Conservation (phyloP, 2,797 vertebrate species). For the Schizopygopsis malacanthus region DNA sequence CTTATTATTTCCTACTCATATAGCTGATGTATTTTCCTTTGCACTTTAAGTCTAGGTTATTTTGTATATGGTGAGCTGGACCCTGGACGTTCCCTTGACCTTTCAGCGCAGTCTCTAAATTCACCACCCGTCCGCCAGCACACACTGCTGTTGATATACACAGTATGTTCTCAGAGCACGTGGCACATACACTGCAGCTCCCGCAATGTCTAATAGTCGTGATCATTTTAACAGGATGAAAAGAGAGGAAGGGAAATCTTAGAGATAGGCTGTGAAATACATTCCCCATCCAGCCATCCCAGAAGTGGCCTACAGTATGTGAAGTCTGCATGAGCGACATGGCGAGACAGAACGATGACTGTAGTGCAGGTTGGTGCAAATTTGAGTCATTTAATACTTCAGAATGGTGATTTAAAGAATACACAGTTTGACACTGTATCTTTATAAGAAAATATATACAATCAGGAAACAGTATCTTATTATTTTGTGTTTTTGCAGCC, state of each 20-base stretch:
- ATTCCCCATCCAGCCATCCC: background rate
- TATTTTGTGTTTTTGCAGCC: background rate
- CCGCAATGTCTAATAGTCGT: conserved; percentile 41
- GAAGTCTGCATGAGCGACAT: background rate
- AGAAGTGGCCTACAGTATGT: background rate
- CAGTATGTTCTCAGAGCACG: conserved; percentile 53
- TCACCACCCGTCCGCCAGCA: conserved; percentile 73
- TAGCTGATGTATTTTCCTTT: background rate
- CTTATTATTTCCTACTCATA: background rate
- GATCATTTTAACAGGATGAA: background rate
- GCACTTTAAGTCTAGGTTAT: conserved; percentile 1
- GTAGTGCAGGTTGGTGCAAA: background rate
- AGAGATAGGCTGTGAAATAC: conserved; percentile 44
- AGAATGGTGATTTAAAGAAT: background rate
- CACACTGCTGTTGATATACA: conserved; percentile 58
- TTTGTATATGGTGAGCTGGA: conserved; percentile 39
- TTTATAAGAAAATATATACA: background rate
- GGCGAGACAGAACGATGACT: background rate
- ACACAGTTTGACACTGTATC: background rate
- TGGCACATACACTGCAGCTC: conserved; percentile 57
- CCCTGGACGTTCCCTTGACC: conserved; percentile 68
- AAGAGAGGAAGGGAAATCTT: conserved; percentile 17
- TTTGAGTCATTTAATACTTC: background rate
- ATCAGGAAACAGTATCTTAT: background rate
- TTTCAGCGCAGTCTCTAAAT: conserved; percentile 77